Evolutionary conservation across 2,113 vertebrate genomes (phyloP).

Genomic region (Suncus etruscus): DNA sequence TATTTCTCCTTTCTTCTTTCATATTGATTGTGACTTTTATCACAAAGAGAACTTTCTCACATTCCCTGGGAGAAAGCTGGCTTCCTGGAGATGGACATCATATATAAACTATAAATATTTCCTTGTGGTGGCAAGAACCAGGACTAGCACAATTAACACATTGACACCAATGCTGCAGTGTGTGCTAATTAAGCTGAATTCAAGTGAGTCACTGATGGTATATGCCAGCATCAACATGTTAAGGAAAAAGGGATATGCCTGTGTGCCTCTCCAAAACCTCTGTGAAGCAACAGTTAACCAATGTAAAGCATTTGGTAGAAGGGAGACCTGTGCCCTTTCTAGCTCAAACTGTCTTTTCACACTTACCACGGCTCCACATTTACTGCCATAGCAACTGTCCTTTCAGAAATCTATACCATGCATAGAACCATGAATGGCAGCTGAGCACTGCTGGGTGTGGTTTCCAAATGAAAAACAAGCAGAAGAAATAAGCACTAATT

Average conservation of each 20-base stretch:
- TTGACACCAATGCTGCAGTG: too few species aligned
- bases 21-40: conserved; percentile 4
- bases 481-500: not conserved
- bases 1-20: not conserved
- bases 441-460: too few species aligned
- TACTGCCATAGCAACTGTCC: not conserved
- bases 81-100: not conserved
- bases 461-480: too few species aligned
- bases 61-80: not conserved
- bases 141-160: not conserved
- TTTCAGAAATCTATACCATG: not conserved
- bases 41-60: conserved; percentile 5
- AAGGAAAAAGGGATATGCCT: not conserved
- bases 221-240: too few species aligned
- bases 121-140: not conserved
- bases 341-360: not conserved
- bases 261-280: not conserved
- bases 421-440: too few species aligned
- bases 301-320: not conserved
- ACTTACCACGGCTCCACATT: not conserved
- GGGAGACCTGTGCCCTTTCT: not conserved
- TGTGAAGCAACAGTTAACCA: not conserved
- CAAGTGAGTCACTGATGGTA: too few species aligned
- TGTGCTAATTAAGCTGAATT: too few species aligned
- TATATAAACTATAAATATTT: not conserved